Evolutionary conservation across 2,888 invertebrate genomes (phyloP).

Genomic region (Rotaria macrura): DNA sequence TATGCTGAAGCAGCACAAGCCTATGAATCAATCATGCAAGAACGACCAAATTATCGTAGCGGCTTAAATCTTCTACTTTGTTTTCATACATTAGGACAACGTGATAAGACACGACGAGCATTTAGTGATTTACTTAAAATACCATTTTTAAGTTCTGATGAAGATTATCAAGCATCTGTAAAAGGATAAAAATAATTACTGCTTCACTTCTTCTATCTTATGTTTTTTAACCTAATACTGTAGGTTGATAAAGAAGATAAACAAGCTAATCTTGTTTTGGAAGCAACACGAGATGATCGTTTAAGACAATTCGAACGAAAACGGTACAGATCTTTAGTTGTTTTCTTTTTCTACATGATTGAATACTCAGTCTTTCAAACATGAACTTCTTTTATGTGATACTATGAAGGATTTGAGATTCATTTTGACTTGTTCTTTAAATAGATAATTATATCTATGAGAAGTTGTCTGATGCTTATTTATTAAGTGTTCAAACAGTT

Average conservation of each 20-base stretch:
- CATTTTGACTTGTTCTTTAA: no score
- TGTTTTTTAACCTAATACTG: slow-evolving; percentile 22
- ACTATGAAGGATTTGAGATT: no score
- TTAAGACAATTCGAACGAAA: slow-evolving; percentile 64
- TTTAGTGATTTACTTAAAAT: slow-evolving; percentile 68
- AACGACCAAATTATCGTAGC: slow-evolving; percentile 75
- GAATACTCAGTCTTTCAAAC: no score
- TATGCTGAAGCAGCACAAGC: slow-evolving; percentile 88
- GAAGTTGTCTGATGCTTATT: no score
- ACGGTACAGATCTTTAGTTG: slow-evolving; percentile 41
- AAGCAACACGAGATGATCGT: slow-evolving; percentile 67
- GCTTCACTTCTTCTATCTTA: not conserved
- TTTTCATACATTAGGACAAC: slow-evolving; percentile 60
- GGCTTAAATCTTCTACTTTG: slow-evolving; percentile 72
- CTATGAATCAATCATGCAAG: slow-evolving; percentile 94
- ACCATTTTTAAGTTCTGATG: slow-evolving; percentile 27
- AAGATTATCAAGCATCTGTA: slow-evolving; percentile 29
- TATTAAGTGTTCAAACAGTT: no score
- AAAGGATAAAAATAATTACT: no score
- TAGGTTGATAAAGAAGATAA: slow-evolving; percentile 53
- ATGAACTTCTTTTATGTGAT: no score
- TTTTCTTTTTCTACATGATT: not conserved
- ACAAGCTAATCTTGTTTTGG: slow-evolving; percentile 57
- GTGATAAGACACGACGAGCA: slow-evolving; percentile 80
- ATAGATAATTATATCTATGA: no score